Percentiles rank a stretch among this genome's conserved stretches.
Evolutionary conservation across 2,888 invertebrate species (phyloP).

Genomic region (Agelastica alni): DNA sequence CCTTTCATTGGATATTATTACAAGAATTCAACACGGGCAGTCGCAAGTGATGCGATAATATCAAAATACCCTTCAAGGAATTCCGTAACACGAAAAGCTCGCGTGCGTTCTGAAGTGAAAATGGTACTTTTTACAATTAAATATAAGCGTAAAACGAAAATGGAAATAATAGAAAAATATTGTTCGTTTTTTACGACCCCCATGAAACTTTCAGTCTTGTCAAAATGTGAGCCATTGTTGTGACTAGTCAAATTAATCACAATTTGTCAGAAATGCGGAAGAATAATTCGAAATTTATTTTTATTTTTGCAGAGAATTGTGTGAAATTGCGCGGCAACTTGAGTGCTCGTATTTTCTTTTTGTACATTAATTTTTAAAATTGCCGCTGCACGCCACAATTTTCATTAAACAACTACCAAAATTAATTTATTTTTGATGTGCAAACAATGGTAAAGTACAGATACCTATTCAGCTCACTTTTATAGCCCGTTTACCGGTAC

Average conservation of each 20-base stretch:
- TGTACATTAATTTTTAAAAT: not conserved
- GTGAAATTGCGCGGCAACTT: conserved; percentile 4
- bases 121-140: conserved; percentile 1
- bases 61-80: conserved; percentile 2
- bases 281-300: conserved; percentile 11
- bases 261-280: conserved; percentile 15
- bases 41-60: not conserved
- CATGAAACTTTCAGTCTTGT: not conserved
- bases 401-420: too few species aligned
- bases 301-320: conserved; percentile 5
- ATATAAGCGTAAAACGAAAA: not conserved
- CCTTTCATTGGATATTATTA: not conserved
- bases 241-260: conserved; percentile 11
- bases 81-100: not conserved
- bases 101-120: not conserved
- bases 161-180: not conserved
- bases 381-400: not conserved
- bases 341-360: conserved; percentile 3
- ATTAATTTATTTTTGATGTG: too few species aligned
- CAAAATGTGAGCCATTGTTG: conserved; percentile 11
- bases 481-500: too few species aligned
- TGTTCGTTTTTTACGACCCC: too few species aligned
- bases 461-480: too few species aligned
- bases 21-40: not conserved
- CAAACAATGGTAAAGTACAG: too few species aligned